Percentiles rank a stretch among this genome's conserved stretches.
Evolutionary conservation across 2,797 vertebrate species (phyloP).

Genomic region (Hipposideros larvatus): DNA sequence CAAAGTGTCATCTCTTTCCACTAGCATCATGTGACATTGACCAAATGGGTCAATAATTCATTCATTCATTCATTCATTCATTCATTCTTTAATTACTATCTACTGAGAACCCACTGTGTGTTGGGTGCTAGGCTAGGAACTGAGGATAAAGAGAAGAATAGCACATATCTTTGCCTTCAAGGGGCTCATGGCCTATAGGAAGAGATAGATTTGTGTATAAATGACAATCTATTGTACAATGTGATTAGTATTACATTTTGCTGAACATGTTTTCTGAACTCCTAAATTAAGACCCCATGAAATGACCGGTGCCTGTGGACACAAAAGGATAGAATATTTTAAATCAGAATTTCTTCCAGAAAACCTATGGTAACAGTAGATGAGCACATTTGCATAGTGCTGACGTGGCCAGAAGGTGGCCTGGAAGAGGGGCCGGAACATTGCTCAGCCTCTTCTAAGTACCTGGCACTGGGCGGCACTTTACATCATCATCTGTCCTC

Average conservation of each 20-base stretch:
- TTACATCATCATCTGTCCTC: background rate
- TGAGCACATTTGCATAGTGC: background rate
- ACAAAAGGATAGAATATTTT: conserved; percentile 27
- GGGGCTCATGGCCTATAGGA: background rate
- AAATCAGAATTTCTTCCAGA: conserved; percentile 27
- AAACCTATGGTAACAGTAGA: background rate
- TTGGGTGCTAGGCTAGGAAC: background rate
- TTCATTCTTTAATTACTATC: background rate
- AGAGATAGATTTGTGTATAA: background rate
- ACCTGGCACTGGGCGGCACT: background rate
- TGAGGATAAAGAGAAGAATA: background rate
- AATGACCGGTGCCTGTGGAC: background rate
- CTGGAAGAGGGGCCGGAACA: background rate
- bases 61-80: background rate
- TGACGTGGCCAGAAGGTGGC: background rate
- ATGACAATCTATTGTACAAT: background rate
- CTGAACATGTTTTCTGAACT: conserved; percentile 1
- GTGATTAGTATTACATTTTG: background rate
- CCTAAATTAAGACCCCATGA: background rate
- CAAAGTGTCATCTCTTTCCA: conserved; percentile 7
- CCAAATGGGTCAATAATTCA: background rate
- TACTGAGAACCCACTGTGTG: background rate
- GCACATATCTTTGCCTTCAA: background rate
- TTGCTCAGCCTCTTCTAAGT: background rate
- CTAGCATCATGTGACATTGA: background rate